Conservation (phyloP, 2,113 vertebrate genomes). For the Laticauda laticaudata region DNA sequence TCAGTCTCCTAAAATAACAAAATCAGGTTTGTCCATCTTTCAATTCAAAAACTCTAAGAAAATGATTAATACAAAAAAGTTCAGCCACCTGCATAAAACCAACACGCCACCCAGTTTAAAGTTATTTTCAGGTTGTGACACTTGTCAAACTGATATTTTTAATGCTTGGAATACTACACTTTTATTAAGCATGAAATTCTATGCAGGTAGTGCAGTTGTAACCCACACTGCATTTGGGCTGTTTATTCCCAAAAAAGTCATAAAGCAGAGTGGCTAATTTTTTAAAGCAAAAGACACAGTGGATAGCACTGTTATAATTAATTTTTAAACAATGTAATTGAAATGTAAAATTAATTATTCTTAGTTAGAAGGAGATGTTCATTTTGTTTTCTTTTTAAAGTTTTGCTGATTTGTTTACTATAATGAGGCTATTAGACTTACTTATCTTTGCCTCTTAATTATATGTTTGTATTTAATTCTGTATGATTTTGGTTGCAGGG, state of each 20-base stretch:
- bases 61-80: slow-evolving; percentile 47
- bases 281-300: background rate
- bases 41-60: slow-evolving; percentile 46
- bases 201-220: background rate
- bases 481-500: background rate
- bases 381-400: background rate
- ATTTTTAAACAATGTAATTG: background rate
- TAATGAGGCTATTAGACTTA: background rate
- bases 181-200: background rate
- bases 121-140: slow-evolving; percentile 24
- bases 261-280: background rate
- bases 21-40: slow-evolving; percentile 31
- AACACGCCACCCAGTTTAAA: slow-evolving; percentile 16
- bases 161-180: background rate
- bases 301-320: background rate
- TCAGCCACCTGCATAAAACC: slow-evolving; percentile 47
- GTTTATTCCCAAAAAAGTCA: background rate
- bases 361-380: background rate
- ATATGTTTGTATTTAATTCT: background rate
- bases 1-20: background rate
- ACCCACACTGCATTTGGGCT: background rate
- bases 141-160: slow-evolving; percentile 35
- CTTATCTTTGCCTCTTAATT: background rate
- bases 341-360: background rate
- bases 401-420: background rate